Evolutionary conservation across 2,113 vertebrate species (phyloP).

Genomic region (Sinosuthora webbiana): DNA sequence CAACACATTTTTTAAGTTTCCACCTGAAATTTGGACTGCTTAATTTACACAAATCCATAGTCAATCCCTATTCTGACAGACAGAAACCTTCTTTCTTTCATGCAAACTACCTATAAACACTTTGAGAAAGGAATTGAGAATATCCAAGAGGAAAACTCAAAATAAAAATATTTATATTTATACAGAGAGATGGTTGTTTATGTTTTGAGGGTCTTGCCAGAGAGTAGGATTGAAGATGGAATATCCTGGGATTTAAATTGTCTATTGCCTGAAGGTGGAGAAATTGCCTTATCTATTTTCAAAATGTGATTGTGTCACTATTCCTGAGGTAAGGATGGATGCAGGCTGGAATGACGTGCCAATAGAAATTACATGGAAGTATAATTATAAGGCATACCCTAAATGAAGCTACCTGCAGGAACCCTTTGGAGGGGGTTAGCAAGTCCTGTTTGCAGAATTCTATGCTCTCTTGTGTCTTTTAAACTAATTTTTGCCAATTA

Average conservation of each 20-base stretch:
- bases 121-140: neutral
- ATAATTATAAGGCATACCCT: neutral
- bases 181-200: neutral
- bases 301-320: neutral
- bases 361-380: neutral
- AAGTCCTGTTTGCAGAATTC: neutral
- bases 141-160: neutral
- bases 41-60: neutral
- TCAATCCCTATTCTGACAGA: neutral
- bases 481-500: neutral
- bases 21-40: neutral
- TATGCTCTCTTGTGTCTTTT: neutral
- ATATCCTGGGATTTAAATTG: neutral
- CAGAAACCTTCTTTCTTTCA: neutral
- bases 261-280: neutral
- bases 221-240: neutral
- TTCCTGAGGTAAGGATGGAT: neutral
- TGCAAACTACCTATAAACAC: neutral
- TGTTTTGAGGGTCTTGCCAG: neutral
- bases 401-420: neutral
- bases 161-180: neutral
- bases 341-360: fast-evolving
- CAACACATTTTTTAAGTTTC: neutral
- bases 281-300: neutral
- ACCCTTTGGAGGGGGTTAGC: neutral